Base-by-base conservation (phyloP, 2,113 vertebrate species). In the Spilogale gracilis region DNA sequence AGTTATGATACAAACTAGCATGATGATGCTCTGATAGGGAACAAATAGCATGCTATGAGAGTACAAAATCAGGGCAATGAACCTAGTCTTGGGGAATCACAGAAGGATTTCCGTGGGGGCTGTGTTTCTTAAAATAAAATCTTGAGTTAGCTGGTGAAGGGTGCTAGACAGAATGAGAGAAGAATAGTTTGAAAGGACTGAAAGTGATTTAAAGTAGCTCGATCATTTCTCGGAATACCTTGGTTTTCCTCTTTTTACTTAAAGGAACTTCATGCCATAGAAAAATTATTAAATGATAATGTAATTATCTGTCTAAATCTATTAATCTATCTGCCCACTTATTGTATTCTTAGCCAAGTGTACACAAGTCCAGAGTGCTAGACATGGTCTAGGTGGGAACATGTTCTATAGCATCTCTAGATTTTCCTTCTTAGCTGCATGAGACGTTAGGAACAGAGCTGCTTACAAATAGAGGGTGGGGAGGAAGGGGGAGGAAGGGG, bases 81-180 rank as follows among this genome's bases (percentile, higher is more conserved):
- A 76, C 20, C 25, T 4, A 79, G 81, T 56, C 50, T 38, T 65
- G 5, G 50, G 7, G 91, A 58, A 65, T 82, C 30, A 85, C 23
- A 17, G 63, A 81, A 91, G 25, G 23, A 20, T 89, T 94, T 71
- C 30, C 25, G 21, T 61, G 60, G 50, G 43, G n/a, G 27, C 30
- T 48, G 74, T 30, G 11, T 61, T 87, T 91, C 90, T 84, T 96
- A 91, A 93, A 95, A 90, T 91, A 96, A 93, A 69, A 94, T 38
- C 74, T 89, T 20, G 52, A 88, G 63, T 91, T 74, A 67, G 32
- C 32, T 89, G 25, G 85, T 71, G 85, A 85, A 56, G 14, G 30
- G 3, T 38, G 13, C 9, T 76, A 67, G 18, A 7, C 52, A 96
- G 48, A 91, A 95, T 54, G 56, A 81, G 25, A 92, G 45, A 91